Evolutionary conservation across 2,888 invertebrate genomes (phyloP).

Genomic region (Tinea trinotella): DNA sequence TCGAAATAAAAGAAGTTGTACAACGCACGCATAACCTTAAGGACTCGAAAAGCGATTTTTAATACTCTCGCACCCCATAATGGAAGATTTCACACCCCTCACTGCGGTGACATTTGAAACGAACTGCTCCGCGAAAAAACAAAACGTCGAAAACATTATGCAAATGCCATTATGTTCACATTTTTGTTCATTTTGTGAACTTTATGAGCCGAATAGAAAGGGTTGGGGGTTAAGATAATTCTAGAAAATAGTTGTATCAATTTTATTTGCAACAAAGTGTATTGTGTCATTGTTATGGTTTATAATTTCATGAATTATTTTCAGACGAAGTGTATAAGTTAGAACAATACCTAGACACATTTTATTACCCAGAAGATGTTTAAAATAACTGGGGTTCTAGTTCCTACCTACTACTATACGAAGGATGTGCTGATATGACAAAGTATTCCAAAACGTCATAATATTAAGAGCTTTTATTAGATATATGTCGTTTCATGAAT

Average conservation of each 20-base stretch:
- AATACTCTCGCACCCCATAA: conserved; percentile 65
- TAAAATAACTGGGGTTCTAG: too few species aligned
- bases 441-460: too few species aligned
- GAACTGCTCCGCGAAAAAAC: conserved; percentile 66
- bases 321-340: background rate
- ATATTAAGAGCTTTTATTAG: too few species aligned
- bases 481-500: too few species aligned
- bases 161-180: conserved; percentile 69
- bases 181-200: conserved; percentile 65
- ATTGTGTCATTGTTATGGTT: background rate
- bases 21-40: conserved; percentile 52
- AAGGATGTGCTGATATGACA: too few species aligned
- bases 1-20: background rate
- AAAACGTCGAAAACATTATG: conserved; percentile 65
- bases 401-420: too few species aligned
- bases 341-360: background rate
- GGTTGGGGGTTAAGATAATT: conserved; percentile 65
- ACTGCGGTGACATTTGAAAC: conserved; percentile 70
- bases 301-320: background rate
- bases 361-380: background rate
- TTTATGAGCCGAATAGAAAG: conserved; percentile 66
- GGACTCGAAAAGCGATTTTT: conserved; percentile 61
- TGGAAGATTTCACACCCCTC: conserved; percentile 62
- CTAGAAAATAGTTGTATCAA: conserved; percentile 25
- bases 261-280: background rate